phyloP scores from a whole-genome alignment of 1,140 invertebrate species.

The Microvelia longipes region DNA sequence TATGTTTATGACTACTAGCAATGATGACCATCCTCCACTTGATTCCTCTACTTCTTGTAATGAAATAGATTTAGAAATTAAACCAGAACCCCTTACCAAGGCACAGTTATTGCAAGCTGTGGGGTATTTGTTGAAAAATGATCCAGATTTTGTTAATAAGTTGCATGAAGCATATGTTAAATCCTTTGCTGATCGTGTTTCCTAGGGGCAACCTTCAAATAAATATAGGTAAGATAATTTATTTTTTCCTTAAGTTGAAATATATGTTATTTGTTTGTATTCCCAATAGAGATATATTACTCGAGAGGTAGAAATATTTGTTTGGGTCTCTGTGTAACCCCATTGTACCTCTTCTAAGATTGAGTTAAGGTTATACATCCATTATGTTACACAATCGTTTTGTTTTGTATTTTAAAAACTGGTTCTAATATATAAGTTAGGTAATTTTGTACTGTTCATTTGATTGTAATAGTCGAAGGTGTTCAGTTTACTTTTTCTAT shows the following conservation, averaged over 20 bases:
- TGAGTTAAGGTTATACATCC: no score
- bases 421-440: no score
- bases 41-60: background rate
- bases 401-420: no score
- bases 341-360: no score
- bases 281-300: no score
- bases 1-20: conserved; percentile 50
- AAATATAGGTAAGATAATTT: background rate
- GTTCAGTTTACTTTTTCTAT: no score
- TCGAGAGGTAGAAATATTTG: no score
- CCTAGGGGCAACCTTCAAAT: conserved; percentile 26
- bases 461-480: no score
- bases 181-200: conserved; percentile 57
- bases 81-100: conserved; percentile 48
- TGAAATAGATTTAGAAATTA: background rate
- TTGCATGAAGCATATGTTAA: conserved; percentile 80
- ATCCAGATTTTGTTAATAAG: conserved; percentile 69
- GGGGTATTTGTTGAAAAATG: conserved; percentile 70
- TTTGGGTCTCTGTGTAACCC: no score
- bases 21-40: conserved; percentile 16
- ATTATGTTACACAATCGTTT: no score
- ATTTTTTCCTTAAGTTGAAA: background rate
- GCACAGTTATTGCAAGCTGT: conserved; percentile 78
- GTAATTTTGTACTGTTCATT: no score
- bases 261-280: no score